phyloP scores from a whole-genome alignment of 2,113 vertebrate genomes.

The Oryzias curvinotus region DNA sequence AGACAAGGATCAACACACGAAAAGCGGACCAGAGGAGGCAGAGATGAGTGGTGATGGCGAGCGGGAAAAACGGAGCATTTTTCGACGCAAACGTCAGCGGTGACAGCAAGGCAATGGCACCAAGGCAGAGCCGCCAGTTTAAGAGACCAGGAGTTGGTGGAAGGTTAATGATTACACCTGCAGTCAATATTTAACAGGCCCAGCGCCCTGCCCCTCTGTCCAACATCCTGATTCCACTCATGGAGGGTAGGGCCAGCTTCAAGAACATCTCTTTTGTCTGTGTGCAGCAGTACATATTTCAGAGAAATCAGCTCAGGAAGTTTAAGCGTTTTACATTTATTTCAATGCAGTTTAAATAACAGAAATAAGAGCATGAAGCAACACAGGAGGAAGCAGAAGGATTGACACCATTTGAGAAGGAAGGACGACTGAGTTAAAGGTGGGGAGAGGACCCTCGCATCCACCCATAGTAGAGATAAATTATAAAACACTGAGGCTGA shows the following conservation, averaged over 20 bases:
- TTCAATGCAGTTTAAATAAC: too few species aligned
- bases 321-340: too few species aligned
- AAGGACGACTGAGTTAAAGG: conserved; percentile 25
- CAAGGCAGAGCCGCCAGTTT: conserved; percentile 67
- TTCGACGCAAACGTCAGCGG: conserved; percentile 37
- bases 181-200: conserved; percentile 81
- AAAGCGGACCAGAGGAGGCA: neutral
- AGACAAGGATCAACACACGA: neutral
- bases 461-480: conserved; percentile 1
- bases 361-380: too few species aligned
- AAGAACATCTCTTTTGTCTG: conserved; percentile 62
- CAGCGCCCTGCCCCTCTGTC: conserved; percentile 73
- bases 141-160: conserved; percentile 69
- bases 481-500: neutral
- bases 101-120: conserved; percentile 59
- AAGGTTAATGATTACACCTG: conserved; percentile 80
- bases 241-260: conserved; percentile 53
- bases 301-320: neutral
- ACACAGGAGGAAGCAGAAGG: too few species aligned
- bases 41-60: neutral
- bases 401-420: conserved; percentile 17
- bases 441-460: conserved; percentile 26
- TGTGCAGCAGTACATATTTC: conserved; percentile 14
- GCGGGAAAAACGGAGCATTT: neutral
- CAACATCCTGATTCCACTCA: conserved; percentile 79